Percentiles rank a stretch among this genome's conserved stretches.
Conservation (phyloP, 2,888 invertebrate species). For the Phortica okadai region DNA sequence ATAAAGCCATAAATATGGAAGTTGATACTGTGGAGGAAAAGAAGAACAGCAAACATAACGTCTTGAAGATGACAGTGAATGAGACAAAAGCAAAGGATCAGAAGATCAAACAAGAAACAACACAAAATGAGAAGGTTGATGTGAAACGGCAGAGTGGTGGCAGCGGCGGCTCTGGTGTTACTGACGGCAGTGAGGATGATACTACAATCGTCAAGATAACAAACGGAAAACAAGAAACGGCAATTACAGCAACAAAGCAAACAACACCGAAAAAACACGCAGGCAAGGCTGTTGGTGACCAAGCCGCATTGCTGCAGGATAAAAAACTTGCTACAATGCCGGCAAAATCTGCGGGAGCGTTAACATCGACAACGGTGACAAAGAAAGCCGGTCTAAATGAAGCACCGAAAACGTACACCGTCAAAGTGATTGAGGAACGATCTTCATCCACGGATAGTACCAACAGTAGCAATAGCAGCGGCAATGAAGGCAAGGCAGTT, state of each 20-base stretch:
- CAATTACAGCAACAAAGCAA: not conserved
- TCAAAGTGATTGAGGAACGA: conserved; percentile 39
- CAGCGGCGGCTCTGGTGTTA: too few relatives aligned
- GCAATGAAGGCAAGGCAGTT: not conserved
- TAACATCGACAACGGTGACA: not conserved
- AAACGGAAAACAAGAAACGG: not conserved
- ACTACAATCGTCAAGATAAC: not conserved
- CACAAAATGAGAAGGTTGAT: not conserved
- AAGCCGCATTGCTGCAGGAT: not conserved
- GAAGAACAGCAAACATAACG: not conserved
- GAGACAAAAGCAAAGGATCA: not conserved
- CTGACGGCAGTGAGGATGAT: too few relatives aligned
- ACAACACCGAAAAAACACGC: not conserved
- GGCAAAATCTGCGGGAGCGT: not conserved
- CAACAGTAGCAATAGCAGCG: not conserved
- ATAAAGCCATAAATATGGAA: not conserved
- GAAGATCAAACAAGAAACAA: not conserved
- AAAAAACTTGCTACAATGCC: not conserved
- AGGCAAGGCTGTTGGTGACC: not conserved
- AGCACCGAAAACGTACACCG: conserved; percentile 32
- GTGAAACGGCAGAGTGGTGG: not conserved
- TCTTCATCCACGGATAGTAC: not conserved
- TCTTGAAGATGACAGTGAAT: not conserved
- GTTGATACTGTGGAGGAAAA: not conserved
- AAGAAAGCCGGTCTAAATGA: not conserved